Conservation (phyloP, 2,797 vertebrate genomes). For the Antennarius maculatus region DNA sequence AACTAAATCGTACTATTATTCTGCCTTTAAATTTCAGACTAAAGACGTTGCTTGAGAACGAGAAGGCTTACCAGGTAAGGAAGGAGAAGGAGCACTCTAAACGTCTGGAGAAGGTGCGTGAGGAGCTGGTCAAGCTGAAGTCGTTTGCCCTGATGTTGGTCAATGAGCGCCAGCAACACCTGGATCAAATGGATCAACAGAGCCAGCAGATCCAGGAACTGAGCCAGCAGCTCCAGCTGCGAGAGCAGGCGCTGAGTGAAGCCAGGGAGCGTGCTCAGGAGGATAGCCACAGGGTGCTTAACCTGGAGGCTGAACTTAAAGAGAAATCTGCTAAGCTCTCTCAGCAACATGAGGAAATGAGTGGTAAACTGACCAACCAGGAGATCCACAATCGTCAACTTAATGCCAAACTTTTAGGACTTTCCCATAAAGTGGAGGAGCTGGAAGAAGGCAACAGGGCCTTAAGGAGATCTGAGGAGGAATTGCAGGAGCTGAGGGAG, state of each 20-base stretch:
- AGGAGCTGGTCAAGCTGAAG: conserved; percentile 95
- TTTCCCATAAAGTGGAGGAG: conserved; percentile 90
- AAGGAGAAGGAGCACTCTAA: conserved; percentile 95
- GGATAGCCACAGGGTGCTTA: conserved; percentile 87
- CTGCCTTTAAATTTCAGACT: conserved; percentile 78
- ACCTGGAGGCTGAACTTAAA: conserved; percentile 90
- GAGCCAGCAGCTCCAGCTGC: conserved; percentile 89
- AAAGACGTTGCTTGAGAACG: conserved; percentile 95
- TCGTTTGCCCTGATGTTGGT: conserved; percentile 98
- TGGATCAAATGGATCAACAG: conserved; percentile 96
- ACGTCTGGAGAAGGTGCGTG: conserved; percentile 88
- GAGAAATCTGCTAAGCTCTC: conserved; percentile 86
- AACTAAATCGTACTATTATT: conserved; percentile 21
- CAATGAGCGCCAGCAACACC: conserved; percentile 96
- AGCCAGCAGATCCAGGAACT: conserved; percentile 91
- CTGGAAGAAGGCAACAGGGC: conserved; percentile 89
- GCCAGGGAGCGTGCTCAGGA: conserved; percentile 85
- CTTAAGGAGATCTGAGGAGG: conserved; percentile 91
- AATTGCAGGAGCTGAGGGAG: conserved; percentile 90
- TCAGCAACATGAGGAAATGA: conserved; percentile 95
- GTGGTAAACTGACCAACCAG: conserved; percentile 85
- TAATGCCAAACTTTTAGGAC: conserved; percentile 85
- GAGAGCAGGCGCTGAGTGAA: conserved; percentile 87
- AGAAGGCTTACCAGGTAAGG: conserved; percentile 92
- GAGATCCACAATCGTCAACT: conserved; percentile 90